Conservation (phyloP, 2,888 invertebrate genomes). For the Chirona hameri region DNA sequence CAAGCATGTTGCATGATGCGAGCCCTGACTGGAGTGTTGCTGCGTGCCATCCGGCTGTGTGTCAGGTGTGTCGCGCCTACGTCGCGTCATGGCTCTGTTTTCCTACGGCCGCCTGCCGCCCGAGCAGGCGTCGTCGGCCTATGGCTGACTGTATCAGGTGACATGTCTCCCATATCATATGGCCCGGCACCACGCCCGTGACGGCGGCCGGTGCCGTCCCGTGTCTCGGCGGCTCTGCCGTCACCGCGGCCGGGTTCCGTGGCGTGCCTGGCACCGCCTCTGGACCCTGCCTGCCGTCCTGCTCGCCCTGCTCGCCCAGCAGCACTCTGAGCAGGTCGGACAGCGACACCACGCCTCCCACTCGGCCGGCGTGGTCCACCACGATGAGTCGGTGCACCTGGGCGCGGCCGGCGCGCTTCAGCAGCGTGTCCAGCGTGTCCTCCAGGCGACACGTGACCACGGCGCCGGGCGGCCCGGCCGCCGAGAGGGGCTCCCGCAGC, state of each 20-base stretch:
- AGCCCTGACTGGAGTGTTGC: no score
- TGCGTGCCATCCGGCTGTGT: no score
- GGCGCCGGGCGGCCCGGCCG: constrained; percentile 28
- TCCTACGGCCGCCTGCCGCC: background rate
- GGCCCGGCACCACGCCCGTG: no score
- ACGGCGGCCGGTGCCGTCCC: no score
- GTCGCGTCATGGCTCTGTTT: no score
- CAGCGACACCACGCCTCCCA: constrained; percentile 6
- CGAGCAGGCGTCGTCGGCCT: background rate
- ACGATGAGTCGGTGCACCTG: constrained; percentile 9
- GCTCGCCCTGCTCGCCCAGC: background rate
- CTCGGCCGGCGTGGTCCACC: background rate
- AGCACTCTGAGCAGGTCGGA: background rate
- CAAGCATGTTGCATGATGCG: no score
- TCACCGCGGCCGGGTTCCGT: no score
- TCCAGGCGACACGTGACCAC: constrained; percentile 36
- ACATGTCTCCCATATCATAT: no score
- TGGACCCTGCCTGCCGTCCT: no score
- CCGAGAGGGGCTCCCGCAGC: background rate
- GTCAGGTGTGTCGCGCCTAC: background rate
- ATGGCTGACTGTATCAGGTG: no score
- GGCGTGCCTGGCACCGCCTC: no score
- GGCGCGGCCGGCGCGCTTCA: background rate
- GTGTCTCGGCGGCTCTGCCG: no score
- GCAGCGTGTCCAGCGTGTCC: constrained; percentile 37